phyloP scores from a whole-genome alignment of 2,888 invertebrate species.

The Pammene aurita region DNA sequence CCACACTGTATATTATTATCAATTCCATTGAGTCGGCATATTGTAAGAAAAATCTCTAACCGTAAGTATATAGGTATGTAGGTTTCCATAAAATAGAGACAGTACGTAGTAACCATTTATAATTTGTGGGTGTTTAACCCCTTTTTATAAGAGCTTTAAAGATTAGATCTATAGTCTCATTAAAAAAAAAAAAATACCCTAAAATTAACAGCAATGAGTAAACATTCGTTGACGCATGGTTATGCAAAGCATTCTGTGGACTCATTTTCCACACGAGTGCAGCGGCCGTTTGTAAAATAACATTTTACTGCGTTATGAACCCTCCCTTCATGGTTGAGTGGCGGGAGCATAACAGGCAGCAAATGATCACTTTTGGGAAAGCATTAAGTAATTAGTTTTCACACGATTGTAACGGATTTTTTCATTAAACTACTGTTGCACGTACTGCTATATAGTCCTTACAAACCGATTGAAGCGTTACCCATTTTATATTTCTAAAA shows the following conservation, averaged over 20 bases:
- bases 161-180: too few relatives aligned
- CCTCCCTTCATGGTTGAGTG: constrained; percentile 63
- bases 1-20: too few relatives aligned
- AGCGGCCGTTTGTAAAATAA: constrained; percentile 67
- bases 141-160: too few relatives aligned
- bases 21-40: too few relatives aligned
- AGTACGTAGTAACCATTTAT: too few relatives aligned
- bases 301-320: constrained; percentile 70
- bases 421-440: not conserved
- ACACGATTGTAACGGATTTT: constrained; percentile 48
- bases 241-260: constrained; percentile 62
- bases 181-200: not conserved
- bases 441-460: not conserved
- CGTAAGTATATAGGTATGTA: too few relatives aligned
- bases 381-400: constrained; percentile 54
- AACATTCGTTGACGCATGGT: constrained; percentile 47
- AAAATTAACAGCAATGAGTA: constrained; percentile 24
- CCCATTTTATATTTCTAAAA: too few relatives aligned
- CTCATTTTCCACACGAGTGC: constrained; percentile 65
- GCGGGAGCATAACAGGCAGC: constrained; percentile 58
- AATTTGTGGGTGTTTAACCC: too few relatives aligned
- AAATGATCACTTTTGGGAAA: constrained; percentile 59
- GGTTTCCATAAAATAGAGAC: too few relatives aligned
- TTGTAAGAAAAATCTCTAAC: too few relatives aligned
- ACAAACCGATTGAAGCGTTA: not conserved